Evolutionary conservation across 2,113 vertebrate genomes (phyloP), one percentile per base, ranked within the genome.

Genomic region (Oreochromis aureus): DNA sequence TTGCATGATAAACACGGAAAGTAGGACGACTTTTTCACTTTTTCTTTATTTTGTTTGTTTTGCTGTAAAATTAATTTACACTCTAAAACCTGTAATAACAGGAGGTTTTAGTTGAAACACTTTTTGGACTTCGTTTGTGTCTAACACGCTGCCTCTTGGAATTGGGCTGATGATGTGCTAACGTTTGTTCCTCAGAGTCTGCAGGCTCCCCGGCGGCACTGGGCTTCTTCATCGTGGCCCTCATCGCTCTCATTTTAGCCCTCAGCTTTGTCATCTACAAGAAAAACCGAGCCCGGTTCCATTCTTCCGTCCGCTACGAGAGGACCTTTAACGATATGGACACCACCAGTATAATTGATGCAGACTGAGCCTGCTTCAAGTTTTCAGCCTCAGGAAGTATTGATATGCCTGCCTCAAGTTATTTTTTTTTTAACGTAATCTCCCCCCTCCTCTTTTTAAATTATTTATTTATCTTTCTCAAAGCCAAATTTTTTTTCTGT

Each of bases 241-340:
- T 97, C 86, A 3, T 97, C 5, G 58, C 92, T 16, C 79, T 98
- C 1, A 0, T 96, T 41, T 66, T 69, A 0, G 93, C 90, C 3
- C 85, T 97, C n/a, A 59, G 85, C 10, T 97, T 97, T 78, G 86
- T 97, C 61, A 8, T 98, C 7, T 97, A 96, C 66, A 97, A 96
- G 95, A 98, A 93, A 94, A 97, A 95, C 10, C 94, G 48, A 15
- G 61, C 94, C 39, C 86, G 91, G 55, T 97, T 97, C 95, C 59
- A 89, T 12, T 95, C 96, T 15, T 96, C 94, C 0, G 96, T 99
- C 22, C 98, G 97, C 58, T 99, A 99, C 82, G 94, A 97, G 87
- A 96, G 98, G 89, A 97, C 97, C 76, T 91, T 95, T 7, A 97
- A 98, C 10, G 97, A 98, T 19, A 93, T 95, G 1, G 98, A 98